These are phyloP conservation scores for Varecia variegata DNA, from an alignment of 2,797 vertebrate species.

Conservation along the genomic window DNA sequence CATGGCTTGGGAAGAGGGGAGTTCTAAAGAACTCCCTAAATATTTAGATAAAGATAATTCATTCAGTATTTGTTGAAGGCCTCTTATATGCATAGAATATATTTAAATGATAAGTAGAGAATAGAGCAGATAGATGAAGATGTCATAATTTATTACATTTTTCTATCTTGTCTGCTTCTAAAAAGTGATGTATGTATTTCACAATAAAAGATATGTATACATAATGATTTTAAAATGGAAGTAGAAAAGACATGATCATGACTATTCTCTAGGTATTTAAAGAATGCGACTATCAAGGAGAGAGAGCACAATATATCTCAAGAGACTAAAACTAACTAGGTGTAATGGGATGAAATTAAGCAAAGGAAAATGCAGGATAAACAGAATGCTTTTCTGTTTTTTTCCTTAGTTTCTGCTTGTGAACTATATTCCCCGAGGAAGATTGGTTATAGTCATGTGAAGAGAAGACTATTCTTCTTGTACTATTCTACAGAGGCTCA, in stretches of 20 bases:
- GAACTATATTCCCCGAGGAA: neutral
- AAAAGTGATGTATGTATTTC: neutral
- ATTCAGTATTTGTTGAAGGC: neutral
- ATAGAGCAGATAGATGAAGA: neutral
- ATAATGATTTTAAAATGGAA: constrained; percentile 21
- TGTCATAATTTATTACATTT: neutral
- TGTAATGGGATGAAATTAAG: constrained; percentile 17
- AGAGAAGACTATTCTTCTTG: neutral
- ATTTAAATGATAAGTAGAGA: constrained; percentile 12
- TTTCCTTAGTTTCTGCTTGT: neutral
- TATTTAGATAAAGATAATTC: neutral
- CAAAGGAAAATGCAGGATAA: constrained; percentile 26
- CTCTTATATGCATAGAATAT: neutral
- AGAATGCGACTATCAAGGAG: neutral
- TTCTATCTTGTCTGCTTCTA: neutral
- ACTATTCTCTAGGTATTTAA: neutral
- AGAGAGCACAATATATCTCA: neutral
- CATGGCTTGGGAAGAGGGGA: neutral
- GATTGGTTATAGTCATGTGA: neutral
- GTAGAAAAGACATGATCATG: neutral
- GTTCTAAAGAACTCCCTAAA: neutral
- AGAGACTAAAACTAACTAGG: constrained; percentile 40
- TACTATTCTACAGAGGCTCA: neutral
- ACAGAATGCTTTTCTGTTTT: neutral
- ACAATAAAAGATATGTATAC: neutral